These are phyloP conservation scores for Papilio polytes DNA, from an alignment of 1,140 invertebrate genomes.

Conservation along the genomic window DNA sequence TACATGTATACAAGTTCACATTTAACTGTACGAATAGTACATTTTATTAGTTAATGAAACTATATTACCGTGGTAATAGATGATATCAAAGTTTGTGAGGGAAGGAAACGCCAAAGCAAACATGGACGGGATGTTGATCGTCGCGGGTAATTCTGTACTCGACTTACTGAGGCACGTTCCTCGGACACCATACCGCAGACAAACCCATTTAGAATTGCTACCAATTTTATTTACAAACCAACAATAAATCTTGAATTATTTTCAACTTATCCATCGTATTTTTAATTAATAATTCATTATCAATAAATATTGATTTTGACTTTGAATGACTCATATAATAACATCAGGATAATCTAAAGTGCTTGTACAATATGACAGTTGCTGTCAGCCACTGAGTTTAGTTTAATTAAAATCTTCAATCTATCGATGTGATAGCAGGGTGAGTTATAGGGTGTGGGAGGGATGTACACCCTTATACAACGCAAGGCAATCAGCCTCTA, in stretches of 20 bases:
- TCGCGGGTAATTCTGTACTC: constrained; percentile 18
- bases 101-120: constrained; percentile 57
- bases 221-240: neutral
- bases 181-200: neutral
- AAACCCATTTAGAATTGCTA: constrained; percentile 8
- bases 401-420: constrained; percentile 1
- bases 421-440: neutral
- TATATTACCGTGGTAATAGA: constrained; percentile 16
- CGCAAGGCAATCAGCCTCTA: neutral
- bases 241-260: too few species aligned
- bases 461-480: neutral
- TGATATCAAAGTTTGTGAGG: constrained; percentile 48
- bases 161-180: neutral
- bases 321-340: neutral
- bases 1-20: neutral
- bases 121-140: constrained; percentile 57
- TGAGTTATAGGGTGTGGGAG: neutral
- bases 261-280: neutral
- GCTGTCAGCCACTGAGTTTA: neutral
- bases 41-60: neutral
- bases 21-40: neutral
- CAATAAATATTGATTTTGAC: too few species aligned
- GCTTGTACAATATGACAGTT: neutral
- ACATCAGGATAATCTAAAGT: neutral
- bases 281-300: neutral